Base-by-base conservation (phyloP, 2,797 vertebrate genomes). In the Poeciliopsis infans region DNA sequence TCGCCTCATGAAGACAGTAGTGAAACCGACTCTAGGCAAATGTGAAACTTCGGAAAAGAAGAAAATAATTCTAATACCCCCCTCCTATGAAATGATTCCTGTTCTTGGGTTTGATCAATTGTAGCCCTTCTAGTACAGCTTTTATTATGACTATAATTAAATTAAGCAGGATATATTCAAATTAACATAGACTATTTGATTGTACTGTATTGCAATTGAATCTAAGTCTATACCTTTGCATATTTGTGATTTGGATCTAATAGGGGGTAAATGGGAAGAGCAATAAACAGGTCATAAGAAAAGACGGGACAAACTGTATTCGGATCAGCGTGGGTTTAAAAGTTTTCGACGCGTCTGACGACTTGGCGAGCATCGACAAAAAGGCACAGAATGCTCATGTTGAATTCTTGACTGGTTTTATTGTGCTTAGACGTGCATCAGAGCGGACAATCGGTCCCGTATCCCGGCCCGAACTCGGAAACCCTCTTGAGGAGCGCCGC, bases 401-500 rank as follows among this genome's bases (percentile, higher is more conserved):
- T 41, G 15, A 55, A 28, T 16, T 23, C 23, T 12, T 12, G 49
- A 55, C 49, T 57, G 25, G 72, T 7, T 39, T 39, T 41, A 41
- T 39, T 57, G 57, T 25, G 11, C n/a, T 45, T 94, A 47, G 93
- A 23, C 3, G 20, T 39, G 45, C 12, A 33, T 86, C 86, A 97
- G 83, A 95, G 94, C 43, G 85, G 79, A 79, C 92, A 94, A 51
- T 95, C 96, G 15, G 95, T 85, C 87, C 93, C 79, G 74, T 95
- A 96, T 86, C 94, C 95, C 78, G 96, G 92, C 23, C 95, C 96
- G 70, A 95, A 95, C 81, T 97, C 97, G 83, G 93, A 96, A 70
- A 96, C 96, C 95, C 97, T 98, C 94, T 97, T 97, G 90, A 99
- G 93, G 55, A 99, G 94, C 10, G 96, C 96, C 47, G 97, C 96